Conservation (phyloP, 2,888 invertebrate species). For the Erannis defoliaria region DNA sequence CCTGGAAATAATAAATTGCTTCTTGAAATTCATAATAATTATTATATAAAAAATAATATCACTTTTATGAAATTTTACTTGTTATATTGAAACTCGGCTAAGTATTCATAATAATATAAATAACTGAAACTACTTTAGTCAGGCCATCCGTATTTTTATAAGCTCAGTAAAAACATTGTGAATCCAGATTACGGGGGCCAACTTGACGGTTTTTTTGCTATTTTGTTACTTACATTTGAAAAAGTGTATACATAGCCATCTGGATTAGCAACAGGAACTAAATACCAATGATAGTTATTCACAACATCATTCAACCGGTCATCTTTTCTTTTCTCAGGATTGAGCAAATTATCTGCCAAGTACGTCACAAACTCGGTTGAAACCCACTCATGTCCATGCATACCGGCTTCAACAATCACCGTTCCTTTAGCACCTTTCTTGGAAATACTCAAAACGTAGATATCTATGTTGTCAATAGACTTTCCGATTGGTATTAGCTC, state of each 20-base stretch:
- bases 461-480: constrained; percentile 75
- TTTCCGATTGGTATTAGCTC: constrained; percentile 68
- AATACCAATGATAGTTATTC: constrained; percentile 87
- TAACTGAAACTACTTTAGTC: too few relatives aligned
- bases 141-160: too few relatives aligned
- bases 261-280: constrained; percentile 91
- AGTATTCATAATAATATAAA: too few relatives aligned
- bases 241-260: constrained; percentile 74
- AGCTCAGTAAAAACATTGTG: too few relatives aligned
- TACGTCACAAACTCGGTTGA: constrained; percentile 87
- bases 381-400: constrained; percentile 93
- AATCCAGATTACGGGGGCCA: too few relatives aligned
- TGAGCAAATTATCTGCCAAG: constrained; percentile 83
- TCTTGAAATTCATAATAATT: background rate
- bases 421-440: constrained; percentile 60
- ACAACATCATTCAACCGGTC: constrained; percentile 67
- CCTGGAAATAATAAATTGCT: constrained; percentile 54
- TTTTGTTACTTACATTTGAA: constrained; percentile 50
- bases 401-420: constrained; percentile 87
- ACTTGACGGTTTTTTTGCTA: too few relatives aligned
- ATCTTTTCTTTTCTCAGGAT: constrained; percentile 63
- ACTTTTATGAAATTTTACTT: too few relatives aligned
- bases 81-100: too few relatives aligned
- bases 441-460: constrained; percentile 61
- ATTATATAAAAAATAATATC: too few relatives aligned